phyloP scores from a whole-genome alignment of 2,113 vertebrate species.

The Xenopus tropicalis region UCB_Xtro_10.0 CM004443.2:79316001-79316500 shows the following conservation, averaged over 20 bases:
- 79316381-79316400: no score
- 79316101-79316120: constrained; percentile 3
- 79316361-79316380: no score
- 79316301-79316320: no score
- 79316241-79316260: not conserved
- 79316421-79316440: no score
- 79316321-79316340: no score
- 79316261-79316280: not conserved
- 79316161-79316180: constrained; percentile 6
- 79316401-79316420: no score
- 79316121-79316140: not conserved
- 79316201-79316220: constrained; percentile 5
- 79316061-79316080: constrained; percentile 15
- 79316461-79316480: no score
- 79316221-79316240: constrained; percentile 21
- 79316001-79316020: no score
- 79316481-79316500: no score
- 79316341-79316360: no score
- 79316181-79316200: constrained; percentile 23
- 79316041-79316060: constrained; percentile 2
- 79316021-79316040: no score
- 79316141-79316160: not conserved
- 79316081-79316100: constrained; percentile 9
- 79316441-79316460: no score
- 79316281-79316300: not conserved